phyloP scores from a whole-genome alignment of 2,888 invertebrate species.

The Trichogramma dendrolimi region DNA sequence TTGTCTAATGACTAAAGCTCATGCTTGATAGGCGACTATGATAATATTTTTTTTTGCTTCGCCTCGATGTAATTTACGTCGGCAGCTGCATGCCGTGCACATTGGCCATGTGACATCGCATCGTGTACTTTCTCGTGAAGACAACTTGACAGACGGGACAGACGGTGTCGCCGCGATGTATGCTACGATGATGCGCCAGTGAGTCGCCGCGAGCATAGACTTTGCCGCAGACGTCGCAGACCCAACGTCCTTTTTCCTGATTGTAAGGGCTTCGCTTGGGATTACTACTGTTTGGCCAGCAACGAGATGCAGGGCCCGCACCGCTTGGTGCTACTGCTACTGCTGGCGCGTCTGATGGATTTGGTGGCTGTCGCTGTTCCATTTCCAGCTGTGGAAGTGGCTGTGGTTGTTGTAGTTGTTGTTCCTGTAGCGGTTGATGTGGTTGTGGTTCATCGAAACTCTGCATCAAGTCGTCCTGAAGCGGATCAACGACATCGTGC shows the following conservation, averaged over 20 bases:
- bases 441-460: conserved; percentile 7
- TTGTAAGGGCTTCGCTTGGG: too few relatives aligned
- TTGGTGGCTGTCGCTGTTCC: neutral
- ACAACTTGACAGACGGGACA: conserved; percentile 51
- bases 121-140: conserved; percentile 51
- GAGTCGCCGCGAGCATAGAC: conserved; percentile 51
- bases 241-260: conserved; percentile 49
- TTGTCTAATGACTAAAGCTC: too few relatives aligned
- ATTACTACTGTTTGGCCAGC: too few relatives aligned
- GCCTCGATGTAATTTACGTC: conserved; percentile 12
- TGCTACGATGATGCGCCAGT: conserved; percentile 51
- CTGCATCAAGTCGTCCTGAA: neutral
- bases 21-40: too few relatives aligned
- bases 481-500: conserved; percentile 27
- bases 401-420: conserved; percentile 1
- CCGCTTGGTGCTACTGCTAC: neutral
- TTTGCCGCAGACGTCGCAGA: conserved; percentile 53
- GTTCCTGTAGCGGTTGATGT: conserved; percentile 11
- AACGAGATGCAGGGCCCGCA: neutral
- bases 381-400: neutral
- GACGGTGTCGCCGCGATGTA: conserved; percentile 51
- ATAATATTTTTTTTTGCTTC: too few relatives aligned
- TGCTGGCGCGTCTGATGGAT: neutral
- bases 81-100: conserved; percentile 46
- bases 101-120: conserved; percentile 51